These are phyloP conservation scores for Tetraneura akinire DNA, from an alignment of 1,140 invertebrate genomes.

Conservation along the genomic window DNA sequence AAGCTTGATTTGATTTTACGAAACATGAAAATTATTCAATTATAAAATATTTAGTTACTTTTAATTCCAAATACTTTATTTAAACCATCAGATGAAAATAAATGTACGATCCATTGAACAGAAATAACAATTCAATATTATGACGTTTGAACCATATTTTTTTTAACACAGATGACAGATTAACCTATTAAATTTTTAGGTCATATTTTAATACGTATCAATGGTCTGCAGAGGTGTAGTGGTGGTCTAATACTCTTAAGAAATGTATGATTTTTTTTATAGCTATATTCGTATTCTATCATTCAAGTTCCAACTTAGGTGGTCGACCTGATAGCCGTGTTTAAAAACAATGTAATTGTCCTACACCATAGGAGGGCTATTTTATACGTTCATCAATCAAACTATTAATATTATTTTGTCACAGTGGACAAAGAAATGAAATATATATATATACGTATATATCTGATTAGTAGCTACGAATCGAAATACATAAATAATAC, in stretches of 20 bases:
- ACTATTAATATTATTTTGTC: constrained; percentile 20
- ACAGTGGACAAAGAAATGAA: constrained; percentile 25
- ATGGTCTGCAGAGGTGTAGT: not conserved
- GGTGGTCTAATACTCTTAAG: not conserved
- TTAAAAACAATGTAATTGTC: constrained; percentile 41
- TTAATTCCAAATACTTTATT: too few relatives aligned
- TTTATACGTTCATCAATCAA: constrained; percentile 36
- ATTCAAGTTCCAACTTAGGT: constrained; percentile 29
- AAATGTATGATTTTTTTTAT: constrained; percentile 22
- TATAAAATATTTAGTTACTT: too few relatives aligned
- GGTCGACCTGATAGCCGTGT: constrained; percentile 34
- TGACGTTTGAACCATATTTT: not conserved
- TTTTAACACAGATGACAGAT: not conserved
- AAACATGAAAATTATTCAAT: too few relatives aligned
- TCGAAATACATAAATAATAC: not conserved
- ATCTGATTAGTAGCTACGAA: constrained; percentile 7
- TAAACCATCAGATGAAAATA: too few relatives aligned
- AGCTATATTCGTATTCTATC: not conserved
- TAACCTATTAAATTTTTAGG: not conserved
- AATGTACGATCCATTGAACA: too few relatives aligned
- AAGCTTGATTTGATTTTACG: too few relatives aligned
- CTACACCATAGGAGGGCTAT: constrained; percentile 20
- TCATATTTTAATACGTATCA: not conserved
- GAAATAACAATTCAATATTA: too few relatives aligned
- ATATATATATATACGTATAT: too few relatives aligned